Conservation (phyloP, 2,797 vertebrate genomes). For the Nyctibius grandis region DNA sequence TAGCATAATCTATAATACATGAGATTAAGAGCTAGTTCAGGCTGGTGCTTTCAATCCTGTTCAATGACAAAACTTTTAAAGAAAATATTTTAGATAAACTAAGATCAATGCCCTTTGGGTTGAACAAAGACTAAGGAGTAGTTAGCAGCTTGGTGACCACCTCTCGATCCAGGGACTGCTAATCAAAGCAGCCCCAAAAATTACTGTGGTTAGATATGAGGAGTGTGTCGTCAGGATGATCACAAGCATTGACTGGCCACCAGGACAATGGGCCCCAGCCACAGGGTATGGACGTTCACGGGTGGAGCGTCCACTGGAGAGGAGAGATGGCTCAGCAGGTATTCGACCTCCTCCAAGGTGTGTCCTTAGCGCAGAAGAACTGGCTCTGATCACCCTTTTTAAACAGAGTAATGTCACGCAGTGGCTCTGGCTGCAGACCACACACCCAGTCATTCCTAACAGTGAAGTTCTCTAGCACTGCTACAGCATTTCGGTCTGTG, state of each 20-base stretch:
- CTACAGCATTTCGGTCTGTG: neutral
- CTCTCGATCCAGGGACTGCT: neutral
- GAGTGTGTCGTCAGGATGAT: neutral
- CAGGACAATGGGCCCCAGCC: neutral
- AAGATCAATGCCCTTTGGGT: neutral
- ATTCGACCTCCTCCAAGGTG: neutral
- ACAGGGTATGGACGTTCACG: neutral
- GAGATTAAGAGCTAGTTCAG: conserved; percentile 44
- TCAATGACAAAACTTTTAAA: conserved; percentile 37
- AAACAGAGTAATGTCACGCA: accelerated
- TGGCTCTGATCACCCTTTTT: neutral
- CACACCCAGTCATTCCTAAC: neutral
- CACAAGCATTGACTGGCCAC: accelerated
- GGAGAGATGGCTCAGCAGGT: neutral
- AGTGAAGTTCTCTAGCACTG: neutral
- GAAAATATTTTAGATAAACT: conserved; percentile 18
- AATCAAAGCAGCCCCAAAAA: neutral
- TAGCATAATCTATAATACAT: conserved; percentile 56
- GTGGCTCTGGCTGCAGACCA: neutral
- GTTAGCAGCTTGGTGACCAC: neutral
- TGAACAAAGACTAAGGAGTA: neutral
- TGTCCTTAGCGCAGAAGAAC: neutral
- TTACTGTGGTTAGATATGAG: accelerated
- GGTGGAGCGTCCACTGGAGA: neutral
- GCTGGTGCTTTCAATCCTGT: conserved; percentile 1